Evolutionary conservation across 1,140 invertebrate species (phyloP).

Genomic region (Neodiprion lecontei): DNA sequence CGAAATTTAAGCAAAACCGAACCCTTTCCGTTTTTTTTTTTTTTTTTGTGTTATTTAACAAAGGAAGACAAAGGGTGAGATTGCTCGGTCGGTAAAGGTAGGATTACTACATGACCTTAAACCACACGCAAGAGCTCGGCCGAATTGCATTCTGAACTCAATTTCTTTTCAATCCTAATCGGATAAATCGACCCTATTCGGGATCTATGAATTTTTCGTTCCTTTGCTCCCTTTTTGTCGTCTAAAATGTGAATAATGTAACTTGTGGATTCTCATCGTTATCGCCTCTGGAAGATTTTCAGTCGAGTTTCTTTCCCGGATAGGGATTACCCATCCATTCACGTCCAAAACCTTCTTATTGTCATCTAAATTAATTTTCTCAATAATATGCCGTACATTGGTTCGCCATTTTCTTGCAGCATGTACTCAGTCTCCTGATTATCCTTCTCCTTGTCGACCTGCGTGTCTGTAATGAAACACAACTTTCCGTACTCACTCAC

Average conservation of each 20-base stretch:
- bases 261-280: not conserved
- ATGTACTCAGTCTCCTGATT: constrained; percentile 55
- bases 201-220: not conserved
- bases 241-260: not conserved
- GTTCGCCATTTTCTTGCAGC: constrained; percentile 52
- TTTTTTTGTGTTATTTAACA: not conserved
- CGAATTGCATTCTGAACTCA: too few species aligned
- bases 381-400: constrained; percentile 53
- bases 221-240: not conserved
- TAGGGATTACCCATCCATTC: not conserved
- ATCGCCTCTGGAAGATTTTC: not conserved
- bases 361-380: not conserved
- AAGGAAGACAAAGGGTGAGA: too few species aligned
- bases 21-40: not conserved
- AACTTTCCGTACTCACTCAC: constrained; percentile 34
- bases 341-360: not conserved
- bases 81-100: too few species aligned
- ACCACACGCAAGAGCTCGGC: too few species aligned
- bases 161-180: too few species aligned
- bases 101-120: too few species aligned
- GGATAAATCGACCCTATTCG: too few species aligned
- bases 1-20: not conserved
- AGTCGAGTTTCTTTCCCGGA: not conserved
- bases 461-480: constrained; percentile 57
- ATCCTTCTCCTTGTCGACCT: constrained; percentile 58